A percentile compares a stretch with the other conserved stretches of the same genome.
Conservation (phyloP, 2,797 vertebrate genomes). For the Oophaga sylvatica region DNA sequence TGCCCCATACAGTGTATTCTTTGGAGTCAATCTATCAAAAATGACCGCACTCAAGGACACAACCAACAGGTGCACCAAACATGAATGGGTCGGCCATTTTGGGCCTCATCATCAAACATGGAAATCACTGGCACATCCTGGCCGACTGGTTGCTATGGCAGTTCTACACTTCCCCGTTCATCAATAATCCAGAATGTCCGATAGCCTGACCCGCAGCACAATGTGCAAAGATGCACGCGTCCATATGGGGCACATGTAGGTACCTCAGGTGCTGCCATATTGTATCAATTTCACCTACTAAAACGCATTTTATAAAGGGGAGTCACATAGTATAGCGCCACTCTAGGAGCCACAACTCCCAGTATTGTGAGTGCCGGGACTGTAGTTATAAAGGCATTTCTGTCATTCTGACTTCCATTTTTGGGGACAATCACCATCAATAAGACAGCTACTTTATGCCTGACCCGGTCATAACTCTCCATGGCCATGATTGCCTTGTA, state of each 20-base stretch:
- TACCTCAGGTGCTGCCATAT: too few relatives aligned
- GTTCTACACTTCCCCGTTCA: too few relatives aligned
- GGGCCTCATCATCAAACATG: background rate
- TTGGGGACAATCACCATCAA: background rate
- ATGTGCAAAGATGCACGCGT: too few relatives aligned
- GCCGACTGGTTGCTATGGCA: too few relatives aligned
- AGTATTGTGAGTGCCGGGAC: background rate
- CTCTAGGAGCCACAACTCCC: too few relatives aligned
- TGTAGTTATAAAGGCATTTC: background rate
- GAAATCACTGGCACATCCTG: too few relatives aligned
- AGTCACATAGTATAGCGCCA: too few relatives aligned
- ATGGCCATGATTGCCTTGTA: background rate
- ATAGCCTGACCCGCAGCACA: too few relatives aligned
- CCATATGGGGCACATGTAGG: too few relatives aligned
- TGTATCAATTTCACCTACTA: too few relatives aligned
- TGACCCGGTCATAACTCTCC: background rate
- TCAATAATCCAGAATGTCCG: too few relatives aligned
- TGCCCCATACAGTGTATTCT: background rate
- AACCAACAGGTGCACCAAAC: background rate
- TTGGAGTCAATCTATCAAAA: constrained; percentile 4
- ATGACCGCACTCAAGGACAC: background rate
- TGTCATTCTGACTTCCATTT: background rate
- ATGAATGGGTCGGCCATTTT: background rate
- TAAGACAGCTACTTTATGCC: background rate
- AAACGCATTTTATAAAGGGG: too few relatives aligned